Conservation (phyloP, 2,888 invertebrate species). For the Agrenia bidenticulata region DNA sequence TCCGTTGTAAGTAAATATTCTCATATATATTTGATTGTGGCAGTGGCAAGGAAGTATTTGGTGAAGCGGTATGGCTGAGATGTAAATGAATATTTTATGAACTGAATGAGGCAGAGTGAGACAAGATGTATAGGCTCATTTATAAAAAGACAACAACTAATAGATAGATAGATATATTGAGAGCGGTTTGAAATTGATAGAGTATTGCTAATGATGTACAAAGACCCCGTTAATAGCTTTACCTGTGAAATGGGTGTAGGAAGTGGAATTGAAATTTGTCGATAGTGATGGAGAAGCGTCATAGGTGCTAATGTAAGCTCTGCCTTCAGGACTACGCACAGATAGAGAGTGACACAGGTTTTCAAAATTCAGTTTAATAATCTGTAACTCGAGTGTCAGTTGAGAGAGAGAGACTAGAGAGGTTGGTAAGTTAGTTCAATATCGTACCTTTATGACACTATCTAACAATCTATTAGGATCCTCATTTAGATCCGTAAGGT, state of each 20-base stretch:
- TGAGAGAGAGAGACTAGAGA: no score
- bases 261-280: slow-evolving; percentile 54
- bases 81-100: not conserved
- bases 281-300: slow-evolving; percentile 54
- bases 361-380: no score
- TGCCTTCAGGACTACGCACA: slow-evolving; percentile 50
- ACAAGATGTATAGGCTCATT: slow-evolving; percentile 4
- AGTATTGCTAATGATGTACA: not conserved
- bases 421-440: no score
- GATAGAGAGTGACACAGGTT: slow-evolving; percentile 17
- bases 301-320: slow-evolving; percentile 54
- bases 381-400: no score
- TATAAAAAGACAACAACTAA: not conserved
- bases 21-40: not conserved
- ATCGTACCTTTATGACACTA: no score
- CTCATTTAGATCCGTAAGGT: no score
- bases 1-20: not conserved
- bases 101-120: slow-evolving; percentile 9
- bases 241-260: slow-evolving; percentile 54
- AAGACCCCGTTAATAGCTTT: slow-evolving; percentile 27
- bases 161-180: no score
- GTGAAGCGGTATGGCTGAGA: slow-evolving; percentile 10
- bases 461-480: no score
- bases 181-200: not conserved
- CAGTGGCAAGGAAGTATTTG: not conserved